These are phyloP conservation scores for Diorhabda elongata DNA, from an alignment of 1,140 invertebrate genomes.

Conservation along the genomic window DNA sequence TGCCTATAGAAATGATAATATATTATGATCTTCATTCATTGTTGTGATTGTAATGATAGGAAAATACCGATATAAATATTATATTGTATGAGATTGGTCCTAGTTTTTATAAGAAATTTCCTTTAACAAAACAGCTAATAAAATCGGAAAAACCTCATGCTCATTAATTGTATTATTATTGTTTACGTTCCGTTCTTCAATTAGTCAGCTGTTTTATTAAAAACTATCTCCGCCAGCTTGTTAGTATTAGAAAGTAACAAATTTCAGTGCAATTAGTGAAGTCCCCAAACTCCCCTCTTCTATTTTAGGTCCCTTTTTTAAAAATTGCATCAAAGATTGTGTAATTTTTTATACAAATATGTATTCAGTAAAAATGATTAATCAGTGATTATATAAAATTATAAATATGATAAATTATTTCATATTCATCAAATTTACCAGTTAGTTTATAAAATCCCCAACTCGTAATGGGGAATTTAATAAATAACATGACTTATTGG, in stretches of 20 bases:
- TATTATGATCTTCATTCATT: constrained; percentile 15
- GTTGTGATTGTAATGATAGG: constrained; percentile 17
- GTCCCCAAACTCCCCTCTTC: neutral
- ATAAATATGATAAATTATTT: too few relatives aligned
- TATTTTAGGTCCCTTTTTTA: neutral
- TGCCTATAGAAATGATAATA: constrained; percentile 29
- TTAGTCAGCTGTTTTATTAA: neutral
- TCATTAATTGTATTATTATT: constrained; percentile 4
- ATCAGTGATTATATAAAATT: too few relatives aligned
- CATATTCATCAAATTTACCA: too few relatives aligned
- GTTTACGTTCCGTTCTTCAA: neutral
- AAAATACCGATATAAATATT: neutral
- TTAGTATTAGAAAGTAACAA: neutral
- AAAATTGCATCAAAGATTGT: too few relatives aligned
- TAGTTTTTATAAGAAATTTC: neutral
- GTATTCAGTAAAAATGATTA: too few relatives aligned
- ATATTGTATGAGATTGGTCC: neutral
- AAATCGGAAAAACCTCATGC: neutral
- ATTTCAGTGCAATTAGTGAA: neutral
- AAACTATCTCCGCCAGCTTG: neutral
- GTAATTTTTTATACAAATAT: too few relatives aligned
- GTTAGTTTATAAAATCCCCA: too few relatives aligned
- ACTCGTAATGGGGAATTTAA: too few relatives aligned
- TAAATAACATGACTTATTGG: too few relatives aligned
- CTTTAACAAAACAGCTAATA: neutral